phyloP scores from a whole-genome alignment of 2,113 vertebrate species.

The Andinoacara biseriatus region DNA sequence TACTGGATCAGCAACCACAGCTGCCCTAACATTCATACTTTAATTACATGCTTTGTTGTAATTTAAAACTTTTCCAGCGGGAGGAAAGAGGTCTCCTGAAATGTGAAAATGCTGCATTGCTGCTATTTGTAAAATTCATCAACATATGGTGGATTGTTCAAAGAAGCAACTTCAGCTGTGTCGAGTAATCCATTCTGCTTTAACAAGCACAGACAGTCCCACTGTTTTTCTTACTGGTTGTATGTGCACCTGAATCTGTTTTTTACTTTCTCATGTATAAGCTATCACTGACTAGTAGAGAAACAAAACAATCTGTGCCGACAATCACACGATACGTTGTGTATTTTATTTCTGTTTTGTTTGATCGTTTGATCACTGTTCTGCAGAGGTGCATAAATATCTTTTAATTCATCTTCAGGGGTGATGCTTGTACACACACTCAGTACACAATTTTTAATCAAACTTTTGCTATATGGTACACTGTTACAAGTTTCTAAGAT shows the following conservation, averaged over 20 bases:
- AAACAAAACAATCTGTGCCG: background rate
- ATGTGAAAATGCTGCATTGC: slow-evolving; percentile 47
- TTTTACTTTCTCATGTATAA: background rate
- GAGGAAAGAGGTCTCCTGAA: slow-evolving; percentile 33
- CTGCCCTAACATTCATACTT: slow-evolving; percentile 36
- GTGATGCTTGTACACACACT: background rate
- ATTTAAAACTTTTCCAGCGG: slow-evolving; percentile 19
- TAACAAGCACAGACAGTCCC: background rate
- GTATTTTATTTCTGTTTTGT: background rate
- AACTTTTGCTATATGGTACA: background rate
- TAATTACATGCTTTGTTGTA: slow-evolving; percentile 35
- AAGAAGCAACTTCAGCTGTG: background rate
- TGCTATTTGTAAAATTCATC: slow-evolving; percentile 36
- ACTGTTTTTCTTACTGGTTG: slow-evolving; percentile 2
- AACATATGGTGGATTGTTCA: slow-evolving; percentile 7
- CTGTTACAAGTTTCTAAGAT: background rate
- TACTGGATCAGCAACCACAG: slow-evolving; percentile 38
- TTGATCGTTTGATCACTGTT: background rate
- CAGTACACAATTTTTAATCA: background rate
- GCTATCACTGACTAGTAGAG: background rate
- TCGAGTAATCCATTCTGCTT: background rate
- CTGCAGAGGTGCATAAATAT: no score
- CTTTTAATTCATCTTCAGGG: background rate
- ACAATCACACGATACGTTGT: background rate
- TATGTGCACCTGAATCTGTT: background rate